Conservation (phyloP, 2,888 invertebrate genomes). For the Rhagonycha fulva region DNA sequence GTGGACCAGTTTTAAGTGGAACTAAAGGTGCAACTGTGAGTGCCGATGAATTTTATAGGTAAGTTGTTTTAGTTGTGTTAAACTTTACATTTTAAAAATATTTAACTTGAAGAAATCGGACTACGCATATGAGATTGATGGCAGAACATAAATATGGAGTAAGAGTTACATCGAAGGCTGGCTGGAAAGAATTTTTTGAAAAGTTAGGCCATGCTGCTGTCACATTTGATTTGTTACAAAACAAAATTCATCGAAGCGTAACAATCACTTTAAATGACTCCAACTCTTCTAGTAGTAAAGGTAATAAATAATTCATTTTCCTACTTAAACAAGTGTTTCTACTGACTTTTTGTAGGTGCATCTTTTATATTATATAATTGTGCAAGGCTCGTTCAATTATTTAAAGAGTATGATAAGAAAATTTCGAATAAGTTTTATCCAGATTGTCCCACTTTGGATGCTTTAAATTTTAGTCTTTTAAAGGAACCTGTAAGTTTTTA, state of each 20-base stretch:
- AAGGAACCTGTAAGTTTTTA: slow-evolving; percentile 63
- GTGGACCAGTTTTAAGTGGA: slow-evolving; percentile 67
- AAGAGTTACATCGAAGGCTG: slow-evolving; percentile 56
- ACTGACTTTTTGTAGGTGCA: slow-evolving; percentile 59
- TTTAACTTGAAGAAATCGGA: slow-evolving; percentile 58
- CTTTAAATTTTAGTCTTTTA: slow-evolving; percentile 66
- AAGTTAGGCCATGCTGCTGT: slow-evolving; percentile 69
- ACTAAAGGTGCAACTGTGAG: slow-evolving; percentile 58
- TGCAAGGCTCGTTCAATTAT: slow-evolving; percentile 70
- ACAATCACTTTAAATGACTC: slow-evolving; percentile 59
- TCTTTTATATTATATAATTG: slow-evolving; percentile 80
- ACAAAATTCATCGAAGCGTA: slow-evolving; percentile 65
- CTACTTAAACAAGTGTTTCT: background rate
- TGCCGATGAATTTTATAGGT: slow-evolving; percentile 61
- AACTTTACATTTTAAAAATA: background rate
- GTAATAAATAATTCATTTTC: slow-evolving; percentile 47
- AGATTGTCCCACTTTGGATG: slow-evolving; percentile 60
- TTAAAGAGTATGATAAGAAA: slow-evolving; percentile 65
- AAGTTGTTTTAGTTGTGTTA: slow-evolving; percentile 36
- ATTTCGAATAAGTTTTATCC: slow-evolving; percentile 63
- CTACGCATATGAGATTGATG: slow-evolving; percentile 66
- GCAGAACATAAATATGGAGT: slow-evolving; percentile 71
- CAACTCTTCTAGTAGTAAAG: slow-evolving; percentile 59
- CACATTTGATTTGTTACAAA: slow-evolving; percentile 70
- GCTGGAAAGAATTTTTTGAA: slow-evolving; percentile 61